Evolutionary conservation across 2,888 invertebrate genomes (phyloP), one percentile per base, ranked within the genome.

Genomic region (Drosophila flavopinicola): DNA sequence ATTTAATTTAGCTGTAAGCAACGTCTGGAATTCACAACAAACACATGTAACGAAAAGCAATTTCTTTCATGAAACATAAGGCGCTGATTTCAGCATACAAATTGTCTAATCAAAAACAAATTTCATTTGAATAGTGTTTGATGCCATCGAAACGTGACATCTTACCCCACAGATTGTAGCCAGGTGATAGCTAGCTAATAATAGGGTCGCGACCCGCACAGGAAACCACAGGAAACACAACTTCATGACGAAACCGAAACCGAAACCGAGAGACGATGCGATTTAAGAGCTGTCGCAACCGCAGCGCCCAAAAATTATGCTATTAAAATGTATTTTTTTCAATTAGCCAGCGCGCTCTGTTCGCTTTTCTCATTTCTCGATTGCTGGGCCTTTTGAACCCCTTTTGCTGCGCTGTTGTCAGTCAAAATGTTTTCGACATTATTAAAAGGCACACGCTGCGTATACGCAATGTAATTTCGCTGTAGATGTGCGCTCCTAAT

Each of bases 111-210:
- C 77, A 78, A 68, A 71, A 67, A 41, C 68, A 53, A 78, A 78
- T 78, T 78, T 71, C 59, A 68, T 72, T 78, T 78, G 72, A 78
- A 78, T 78, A 78, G 77, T 78, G 77, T 77, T 78, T 78, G 78
- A 72, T 64, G 65, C 64, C 52, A 54, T 37, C 27, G 41, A 5
- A 69, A 58, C 68, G 68, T 69, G 68, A 64, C 68, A 53, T 45
- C 64, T 58, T 49, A 45, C 33, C 54, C 24, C 20, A 38, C 20
- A 38, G 69, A 68, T 69, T 29, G 58, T 35, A 17, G 38, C 41
- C 59, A 69, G 65, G 59, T 69, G 69, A 69, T 69, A 69, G 41
- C 52, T 17, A 29, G 32, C 33, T 27, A 45, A 68, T 47, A 65
- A 65, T 51, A 39, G 41, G 17, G 10, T 5, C 7, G 11, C 7